A percentile compares a stretch with the other conserved stretches of the same genome.
phyloP scores from a whole-genome alignment of 2,888 invertebrate genomes.

The Seira ritae region DNA sequence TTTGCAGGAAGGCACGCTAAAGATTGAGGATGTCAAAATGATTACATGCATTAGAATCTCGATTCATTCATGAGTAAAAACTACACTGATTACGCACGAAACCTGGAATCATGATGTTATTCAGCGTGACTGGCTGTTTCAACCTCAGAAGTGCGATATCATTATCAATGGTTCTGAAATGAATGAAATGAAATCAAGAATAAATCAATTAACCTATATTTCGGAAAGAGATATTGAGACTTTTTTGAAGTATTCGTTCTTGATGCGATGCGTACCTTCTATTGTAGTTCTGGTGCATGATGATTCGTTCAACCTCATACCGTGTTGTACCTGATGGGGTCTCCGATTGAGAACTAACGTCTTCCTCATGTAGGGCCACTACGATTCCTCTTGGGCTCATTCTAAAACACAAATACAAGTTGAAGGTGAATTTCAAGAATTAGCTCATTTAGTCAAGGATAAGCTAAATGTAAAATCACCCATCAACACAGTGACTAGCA shows the following conservation, averaged over 20 bases:
- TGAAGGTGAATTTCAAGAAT: no score
- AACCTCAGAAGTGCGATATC: constrained; percentile 71
- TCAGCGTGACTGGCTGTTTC: constrained; percentile 55
- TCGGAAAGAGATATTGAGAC: background rate
- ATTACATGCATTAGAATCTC: no score
- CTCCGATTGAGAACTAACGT: constrained; percentile 58
- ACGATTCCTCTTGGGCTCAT: constrained; percentile 61
- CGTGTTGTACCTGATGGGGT: constrained; percentile 32
- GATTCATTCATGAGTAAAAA: no score
- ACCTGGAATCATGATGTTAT: constrained; percentile 62
- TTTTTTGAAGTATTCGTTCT: background rate
- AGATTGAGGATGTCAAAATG: no score
- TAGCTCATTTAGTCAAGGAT: no score
- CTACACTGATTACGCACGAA: no score
- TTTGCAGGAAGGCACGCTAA: constrained; percentile 70
- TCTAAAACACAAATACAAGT: constrained; percentile 32
- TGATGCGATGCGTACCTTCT: constrained; percentile 28
- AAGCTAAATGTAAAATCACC: constrained; percentile 40
- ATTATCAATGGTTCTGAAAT: constrained; percentile 60
- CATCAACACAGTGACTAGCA: constrained; percentile 70
- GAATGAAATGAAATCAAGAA: background rate
- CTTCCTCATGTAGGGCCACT: constrained; percentile 68
- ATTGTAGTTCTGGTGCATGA: constrained; percentile 67
- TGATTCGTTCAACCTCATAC: constrained; percentile 62
- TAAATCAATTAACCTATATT: background rate